phyloP scores from a whole-genome alignment of 2,888 invertebrate species.

The Brachyptera risi region DNA sequence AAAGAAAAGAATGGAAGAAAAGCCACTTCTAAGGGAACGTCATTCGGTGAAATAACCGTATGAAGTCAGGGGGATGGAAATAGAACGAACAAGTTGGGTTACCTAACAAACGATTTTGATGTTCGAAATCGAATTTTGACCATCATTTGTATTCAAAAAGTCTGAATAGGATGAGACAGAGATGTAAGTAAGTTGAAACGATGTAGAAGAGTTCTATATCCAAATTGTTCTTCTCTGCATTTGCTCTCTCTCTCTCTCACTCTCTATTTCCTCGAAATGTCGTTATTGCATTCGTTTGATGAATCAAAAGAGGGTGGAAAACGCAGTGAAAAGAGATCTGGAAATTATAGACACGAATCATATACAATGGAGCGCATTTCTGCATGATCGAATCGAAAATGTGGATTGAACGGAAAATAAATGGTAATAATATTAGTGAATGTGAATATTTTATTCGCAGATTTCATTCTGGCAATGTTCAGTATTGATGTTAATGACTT shows the following conservation, averaged over 20 bases:
- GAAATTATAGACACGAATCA: no score
- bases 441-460: no score
- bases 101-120: slow-evolving; percentile 15
- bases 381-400: no score
- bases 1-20: not conserved
- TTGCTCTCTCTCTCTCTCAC: not conserved
- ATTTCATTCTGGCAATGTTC: no score
- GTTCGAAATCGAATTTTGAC: slow-evolving; percentile 18
- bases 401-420: no score
- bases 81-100: not conserved
- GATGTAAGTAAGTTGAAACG: not conserved
- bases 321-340: no score
- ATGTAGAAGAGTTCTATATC: not conserved
- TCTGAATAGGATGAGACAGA: slow-evolving; percentile 7
- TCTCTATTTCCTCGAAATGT: not conserved
- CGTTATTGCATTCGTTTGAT: not conserved
- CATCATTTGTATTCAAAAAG: slow-evolving; percentile 18
- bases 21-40: not conserved
- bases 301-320: not conserved
- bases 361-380: no score
- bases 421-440: no score
- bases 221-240: slow-evolving; percentile 5
- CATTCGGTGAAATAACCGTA: slow-evolving; percentile 3
- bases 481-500: no score
- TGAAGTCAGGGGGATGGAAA: not conserved